Evolutionary conservation across 1,140 invertebrate genomes (phyloP).

Genomic region (Oscheius sp.): DNA sequence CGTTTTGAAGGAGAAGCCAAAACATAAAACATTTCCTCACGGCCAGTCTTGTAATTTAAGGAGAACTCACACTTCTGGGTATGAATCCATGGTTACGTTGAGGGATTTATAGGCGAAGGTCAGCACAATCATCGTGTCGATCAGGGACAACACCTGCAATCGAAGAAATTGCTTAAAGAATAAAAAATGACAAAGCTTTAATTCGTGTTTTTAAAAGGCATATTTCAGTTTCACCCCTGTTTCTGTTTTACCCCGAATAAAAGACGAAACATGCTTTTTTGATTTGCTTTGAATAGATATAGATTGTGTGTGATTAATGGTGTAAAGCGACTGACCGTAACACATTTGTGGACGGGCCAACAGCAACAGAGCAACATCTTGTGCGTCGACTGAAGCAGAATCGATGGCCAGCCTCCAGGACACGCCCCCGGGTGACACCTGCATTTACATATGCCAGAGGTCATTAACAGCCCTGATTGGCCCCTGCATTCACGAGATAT

Average conservation of each 20-base stretch:
- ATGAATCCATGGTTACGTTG: neutral
- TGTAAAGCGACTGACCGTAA: neutral
- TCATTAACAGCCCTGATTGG: too few relatives aligned
- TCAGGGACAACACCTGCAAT: neutral
- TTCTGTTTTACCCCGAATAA: too few relatives aligned
- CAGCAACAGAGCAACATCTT: conserved; percentile 5
- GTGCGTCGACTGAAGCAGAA: neutral
- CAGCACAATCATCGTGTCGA: neutral
- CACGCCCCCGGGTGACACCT: neutral
- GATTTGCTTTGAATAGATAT: neutral
- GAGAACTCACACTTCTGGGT: neutral
- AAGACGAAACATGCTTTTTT: neutral
- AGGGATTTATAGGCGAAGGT: neutral
- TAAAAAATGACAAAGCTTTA: too few relatives aligned
- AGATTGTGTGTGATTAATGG: neutral
- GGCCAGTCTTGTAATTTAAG: too few relatives aligned
- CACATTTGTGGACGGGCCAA: conserved; percentile 2
- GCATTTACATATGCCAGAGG: conserved; percentile 4
- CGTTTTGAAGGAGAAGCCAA: too few relatives aligned
- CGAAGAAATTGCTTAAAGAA: too few relatives aligned
- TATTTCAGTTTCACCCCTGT: too few relatives aligned
- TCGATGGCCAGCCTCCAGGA: neutral
- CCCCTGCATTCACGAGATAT: too few relatives aligned
- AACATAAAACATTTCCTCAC: too few relatives aligned
- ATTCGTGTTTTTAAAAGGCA: too few relatives aligned